Conservation (phyloP, 2,888 invertebrate genomes). For the Himalopsyche tibetana region DNA sequence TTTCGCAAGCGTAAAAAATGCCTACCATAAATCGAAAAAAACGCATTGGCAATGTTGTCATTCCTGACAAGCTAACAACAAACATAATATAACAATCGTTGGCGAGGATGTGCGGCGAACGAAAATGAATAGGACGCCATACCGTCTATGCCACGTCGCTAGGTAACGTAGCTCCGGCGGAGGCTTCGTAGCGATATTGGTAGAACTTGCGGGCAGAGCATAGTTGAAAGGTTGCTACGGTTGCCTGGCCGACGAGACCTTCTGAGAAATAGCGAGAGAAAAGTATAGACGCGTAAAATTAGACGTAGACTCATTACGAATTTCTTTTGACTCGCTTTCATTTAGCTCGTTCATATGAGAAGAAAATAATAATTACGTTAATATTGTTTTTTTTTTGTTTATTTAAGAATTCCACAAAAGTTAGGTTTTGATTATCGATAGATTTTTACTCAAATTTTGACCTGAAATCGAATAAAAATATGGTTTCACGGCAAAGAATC, state of each 20-base stretch:
- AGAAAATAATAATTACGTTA: neutral
- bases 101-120: conserved; percentile 1
- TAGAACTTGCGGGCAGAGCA: conserved; percentile 1
- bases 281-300: neutral
- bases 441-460: neutral
- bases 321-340: neutral
- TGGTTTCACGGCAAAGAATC: too few relatives aligned
- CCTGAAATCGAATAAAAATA: too few relatives aligned
- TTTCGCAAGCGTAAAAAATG: neutral
- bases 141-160: conserved; percentile 47
- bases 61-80: neutral
- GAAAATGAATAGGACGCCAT: conserved; percentile 50
- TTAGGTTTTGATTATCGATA: neutral
- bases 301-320: neutral
- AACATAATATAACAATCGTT: neutral
- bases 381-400: neutral
- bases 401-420: neutral
- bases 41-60: conserved; percentile 3
- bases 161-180: conserved; percentile 24
- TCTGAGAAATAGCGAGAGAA: neutral
- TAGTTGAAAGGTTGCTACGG: neutral
- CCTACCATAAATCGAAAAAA: neutral
- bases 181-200: conserved; percentile 39
- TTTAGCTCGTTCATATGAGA: neutral
- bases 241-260: neutral